phyloP scores from a whole-genome alignment of 1,140 invertebrate species.

The Drosophila nebulosa region DNA sequence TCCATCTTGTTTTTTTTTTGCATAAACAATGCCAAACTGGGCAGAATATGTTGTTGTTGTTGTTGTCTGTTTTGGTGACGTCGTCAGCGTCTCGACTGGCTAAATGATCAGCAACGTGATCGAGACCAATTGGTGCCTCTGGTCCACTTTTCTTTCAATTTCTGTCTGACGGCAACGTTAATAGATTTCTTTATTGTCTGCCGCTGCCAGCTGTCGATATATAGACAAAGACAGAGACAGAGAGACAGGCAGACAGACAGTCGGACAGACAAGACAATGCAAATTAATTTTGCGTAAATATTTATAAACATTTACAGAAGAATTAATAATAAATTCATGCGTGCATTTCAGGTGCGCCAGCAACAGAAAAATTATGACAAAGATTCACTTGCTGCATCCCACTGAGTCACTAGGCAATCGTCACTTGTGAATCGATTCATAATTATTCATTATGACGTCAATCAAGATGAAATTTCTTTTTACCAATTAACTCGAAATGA shows the following conservation, averaged over 20 bases:
- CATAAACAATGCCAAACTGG: slow-evolving; percentile 26
- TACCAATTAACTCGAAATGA: background rate
- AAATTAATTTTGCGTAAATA: slow-evolving; percentile 69
- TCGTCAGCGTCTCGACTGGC: slow-evolving; percentile 37
- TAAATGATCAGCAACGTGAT: slow-evolving; percentile 40
- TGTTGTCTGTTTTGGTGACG: slow-evolving; percentile 21
- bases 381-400: background rate
- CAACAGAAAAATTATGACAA: slow-evolving; percentile 13
- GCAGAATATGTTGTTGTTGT: too few relatives aligned
- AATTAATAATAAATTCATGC: slow-evolving; percentile 44
- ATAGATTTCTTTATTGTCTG: slow-evolving; percentile 51
- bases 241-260: slow-evolving; percentile 16
- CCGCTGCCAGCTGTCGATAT: slow-evolving; percentile 20
- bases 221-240: background rate
- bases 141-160: slow-evolving; percentile 39
- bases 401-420: slow-evolving; percentile 22
- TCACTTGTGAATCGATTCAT: background rate
- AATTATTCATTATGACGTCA: background rate
- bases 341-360: slow-evolving; percentile 44
- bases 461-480: background rate
- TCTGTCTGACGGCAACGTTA: slow-evolving; percentile 21
- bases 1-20: slow-evolving; percentile 40
- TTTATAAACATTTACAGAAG: slow-evolving; percentile 39
- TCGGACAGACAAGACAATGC: slow-evolving; percentile 45
- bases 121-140: slow-evolving; percentile 37